phyloP scores from a whole-genome alignment of 2,888 invertebrate genomes.

The Polymixis lichenea region DNA sequence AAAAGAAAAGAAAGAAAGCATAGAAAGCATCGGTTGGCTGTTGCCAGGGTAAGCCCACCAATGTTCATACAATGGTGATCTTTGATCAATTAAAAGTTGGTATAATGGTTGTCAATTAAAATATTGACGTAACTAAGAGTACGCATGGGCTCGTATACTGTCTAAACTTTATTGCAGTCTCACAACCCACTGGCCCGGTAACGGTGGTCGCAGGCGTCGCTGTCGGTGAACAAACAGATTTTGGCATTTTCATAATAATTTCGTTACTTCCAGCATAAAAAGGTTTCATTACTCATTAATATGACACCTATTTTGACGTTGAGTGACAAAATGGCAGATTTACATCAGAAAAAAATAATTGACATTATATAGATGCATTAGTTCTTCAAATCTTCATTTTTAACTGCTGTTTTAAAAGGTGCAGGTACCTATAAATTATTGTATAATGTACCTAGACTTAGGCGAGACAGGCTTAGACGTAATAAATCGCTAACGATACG shows the following conservation, averaged over 20 bases:
- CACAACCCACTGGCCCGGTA: not conserved
- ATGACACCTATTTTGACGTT: not conserved
- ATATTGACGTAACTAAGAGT: not conserved
- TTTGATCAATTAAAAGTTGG: not conserved
- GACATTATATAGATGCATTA: constrained; percentile 2
- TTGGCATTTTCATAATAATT: not conserved
- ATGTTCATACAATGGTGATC: not conserved
- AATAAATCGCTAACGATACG: not conserved
- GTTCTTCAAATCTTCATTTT: not conserved
- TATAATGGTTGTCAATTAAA: not conserved
- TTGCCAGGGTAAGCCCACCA: not conserved
- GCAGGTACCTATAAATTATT: constrained; percentile 22
- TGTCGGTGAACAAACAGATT: not conserved
- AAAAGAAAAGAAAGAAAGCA: too few relatives aligned
- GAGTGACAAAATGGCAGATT: not conserved
- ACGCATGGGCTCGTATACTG: not conserved
- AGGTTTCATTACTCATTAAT: constrained; percentile 7
- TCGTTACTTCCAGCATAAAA: not conserved
- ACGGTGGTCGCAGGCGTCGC: not conserved
- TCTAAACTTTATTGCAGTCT: not conserved
- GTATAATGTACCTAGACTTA: not conserved
- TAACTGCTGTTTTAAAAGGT: constrained; percentile 7
- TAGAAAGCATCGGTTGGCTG: too few relatives aligned
- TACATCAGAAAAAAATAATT: constrained; percentile 1
- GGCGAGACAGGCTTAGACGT: not conserved